phyloP scores from a whole-genome alignment of 2,113 vertebrate species.

The Chaetops frenatus region DNA sequence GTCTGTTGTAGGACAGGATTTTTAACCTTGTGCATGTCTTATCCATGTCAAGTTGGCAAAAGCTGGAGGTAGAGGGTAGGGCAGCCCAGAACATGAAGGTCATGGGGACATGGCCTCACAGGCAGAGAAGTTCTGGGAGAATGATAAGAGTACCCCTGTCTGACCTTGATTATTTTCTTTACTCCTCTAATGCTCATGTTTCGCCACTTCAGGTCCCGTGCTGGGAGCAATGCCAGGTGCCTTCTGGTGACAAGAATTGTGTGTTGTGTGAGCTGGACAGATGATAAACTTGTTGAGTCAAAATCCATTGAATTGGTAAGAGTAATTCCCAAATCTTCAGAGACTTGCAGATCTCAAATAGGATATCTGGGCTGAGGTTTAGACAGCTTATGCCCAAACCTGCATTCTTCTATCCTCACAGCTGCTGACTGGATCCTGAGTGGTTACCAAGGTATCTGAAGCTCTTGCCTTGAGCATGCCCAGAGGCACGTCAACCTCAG shows the following conservation, averaged over 20 bases:
- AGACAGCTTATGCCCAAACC: neutral
- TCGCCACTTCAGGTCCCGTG: neutral
- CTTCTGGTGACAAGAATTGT: neutral
- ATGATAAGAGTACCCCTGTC: neutral
- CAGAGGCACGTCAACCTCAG: neutral
- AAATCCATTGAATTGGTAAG: neutral
- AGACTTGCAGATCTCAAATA: neutral
- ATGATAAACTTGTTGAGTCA: neutral
- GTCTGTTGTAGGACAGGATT: neutral
- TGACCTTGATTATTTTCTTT: neutral
- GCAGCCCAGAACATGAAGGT: neutral
- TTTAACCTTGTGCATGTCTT: neutral
- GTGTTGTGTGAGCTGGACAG: neutral
- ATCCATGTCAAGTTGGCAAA: neutral
- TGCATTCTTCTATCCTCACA: neutral
- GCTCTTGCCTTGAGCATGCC: neutral
- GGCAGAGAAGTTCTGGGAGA: neutral
- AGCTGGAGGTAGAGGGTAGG: neutral
- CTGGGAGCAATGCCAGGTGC: neutral
- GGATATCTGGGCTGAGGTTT: neutral
- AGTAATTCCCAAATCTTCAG: neutral
- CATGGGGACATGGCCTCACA: neutral
- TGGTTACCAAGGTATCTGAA: neutral
- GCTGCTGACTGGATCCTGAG: neutral
- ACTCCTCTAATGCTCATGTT: neutral